Evolutionary conservation across 2,113 vertebrate species (phyloP), one percentile per base, ranked within the genome.

Genomic region (Pterophyllum scalare): DNA sequence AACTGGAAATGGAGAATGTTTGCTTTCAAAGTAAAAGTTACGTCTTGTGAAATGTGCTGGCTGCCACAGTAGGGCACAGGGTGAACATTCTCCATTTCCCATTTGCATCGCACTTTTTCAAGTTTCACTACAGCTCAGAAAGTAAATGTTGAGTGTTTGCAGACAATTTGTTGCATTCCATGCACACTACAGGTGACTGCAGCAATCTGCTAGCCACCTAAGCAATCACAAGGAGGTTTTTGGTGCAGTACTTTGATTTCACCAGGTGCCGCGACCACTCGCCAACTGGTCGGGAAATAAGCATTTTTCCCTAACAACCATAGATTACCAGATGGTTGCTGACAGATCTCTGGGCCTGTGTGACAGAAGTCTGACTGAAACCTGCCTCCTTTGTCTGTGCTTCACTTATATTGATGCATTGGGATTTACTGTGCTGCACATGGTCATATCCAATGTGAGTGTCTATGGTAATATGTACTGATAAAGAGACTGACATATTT

Each of bases 131-230:
- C 15, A 60, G 0, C 28, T 33, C 19, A 11, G 9, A 20, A 11
- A 10, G 4, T 20, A 61, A 54, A n/a, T 7, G 60, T 0, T 35
- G 60, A 35, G 19, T 62, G 31, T 62, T 62, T 35, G 10, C 60
- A 62, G 60, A n/a, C 31, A 35, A 13, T 31, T 35, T 62, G 12
- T 5, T 3, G 10, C 20, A 20, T 35, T n/a, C 60, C 31, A 62
- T n/a, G 9, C 19, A 33, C 14, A 31, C 9, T 60, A 31, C 17
- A 19, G 0, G 7, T 0, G 1, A 60, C 31, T 1, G 2, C 26
- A 20, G 10, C 31, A 35, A 35, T 61, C 59, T 61, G 59, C 59
- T 61, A 7, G 59, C 0, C 2, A 61, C 9, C 20, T 20, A 35
- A 35, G 10, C 28, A 33, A 60, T 33, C 31, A 61, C 59, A 20